A percentile compares a stretch with the other conserved stretches of the same genome.
Conservation (phyloP, 2,888 invertebrate species). For the Eucriotettix oculatus region DNA sequence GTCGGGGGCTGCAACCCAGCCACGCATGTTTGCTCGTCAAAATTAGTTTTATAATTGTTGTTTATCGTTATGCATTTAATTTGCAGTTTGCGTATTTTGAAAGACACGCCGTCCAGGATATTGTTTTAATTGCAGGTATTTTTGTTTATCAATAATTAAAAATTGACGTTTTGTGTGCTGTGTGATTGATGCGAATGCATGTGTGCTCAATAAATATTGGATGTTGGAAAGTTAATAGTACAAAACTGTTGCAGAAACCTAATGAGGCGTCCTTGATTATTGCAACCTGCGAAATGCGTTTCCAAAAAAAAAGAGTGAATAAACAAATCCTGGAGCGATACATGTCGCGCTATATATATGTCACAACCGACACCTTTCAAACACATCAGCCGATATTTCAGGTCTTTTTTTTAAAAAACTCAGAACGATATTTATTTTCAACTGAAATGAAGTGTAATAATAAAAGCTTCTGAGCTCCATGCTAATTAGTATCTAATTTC, state of each 20-base stretch:
- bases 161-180: background rate
- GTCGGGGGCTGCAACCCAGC: too few species aligned
- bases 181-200: background rate
- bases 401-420: too few species aligned
- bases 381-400: too few species aligned
- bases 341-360: too few species aligned
- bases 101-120: background rate
- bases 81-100: background rate
- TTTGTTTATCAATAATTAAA: background rate
- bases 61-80: background rate
- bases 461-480: too few species aligned
- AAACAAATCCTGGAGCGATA: too few species aligned
- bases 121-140: background rate
- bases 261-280: background rate
- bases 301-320: background rate
- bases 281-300: background rate
- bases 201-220: background rate
- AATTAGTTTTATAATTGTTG: background rate
- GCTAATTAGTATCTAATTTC: too few species aligned
- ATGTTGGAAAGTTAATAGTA: background rate
- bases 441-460: too few species aligned
- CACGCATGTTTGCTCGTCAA: background rate
- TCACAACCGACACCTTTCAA: too few species aligned
- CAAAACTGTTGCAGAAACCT: background rate
- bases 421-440: too few species aligned